phyloP scores from a whole-genome alignment of 2,113 vertebrate genomes.

The Ctenodactylus gundi region DNA sequence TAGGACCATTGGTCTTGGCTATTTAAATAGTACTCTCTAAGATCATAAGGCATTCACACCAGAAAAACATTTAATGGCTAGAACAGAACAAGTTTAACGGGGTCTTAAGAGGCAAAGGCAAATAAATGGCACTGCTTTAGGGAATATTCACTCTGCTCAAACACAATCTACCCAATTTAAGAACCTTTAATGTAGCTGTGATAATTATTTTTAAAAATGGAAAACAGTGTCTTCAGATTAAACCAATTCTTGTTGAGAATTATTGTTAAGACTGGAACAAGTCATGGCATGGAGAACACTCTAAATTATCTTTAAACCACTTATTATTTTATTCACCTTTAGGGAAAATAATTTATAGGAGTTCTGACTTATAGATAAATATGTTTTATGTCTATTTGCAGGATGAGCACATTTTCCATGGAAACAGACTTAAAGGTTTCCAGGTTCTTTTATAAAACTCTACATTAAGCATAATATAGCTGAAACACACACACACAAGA shows the following conservation, averaged over 20 bases:
- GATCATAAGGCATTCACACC: neutral
- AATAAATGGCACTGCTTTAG: neutral
- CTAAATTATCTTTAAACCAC: slow-evolving; percentile 30
- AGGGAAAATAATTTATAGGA: neutral
- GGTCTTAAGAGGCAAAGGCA: neutral
- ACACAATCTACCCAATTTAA: neutral
- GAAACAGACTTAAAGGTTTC: neutral
- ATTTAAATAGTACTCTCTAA: neutral
- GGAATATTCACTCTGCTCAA: neutral
- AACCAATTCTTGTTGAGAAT: too few species aligned
- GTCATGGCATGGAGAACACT: neutral
- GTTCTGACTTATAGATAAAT: neutral
- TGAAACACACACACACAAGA: neutral
- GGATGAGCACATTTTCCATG: neutral
- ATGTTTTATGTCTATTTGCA: neutral
- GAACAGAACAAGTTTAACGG: neutral
- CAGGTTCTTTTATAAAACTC: neutral
- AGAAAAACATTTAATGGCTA: neutral
- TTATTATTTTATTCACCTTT: slow-evolving; percentile 30
- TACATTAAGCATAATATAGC: neutral
- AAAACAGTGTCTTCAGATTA: neutral
- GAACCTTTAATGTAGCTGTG: neutral
- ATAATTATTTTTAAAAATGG: slow-evolving; percentile 10
- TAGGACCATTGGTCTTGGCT: neutral
- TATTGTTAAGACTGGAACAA: neutral